A percentile compares a stretch with the other conserved stretches of the same genome.
phyloP scores from a whole-genome alignment of 2,113 vertebrate species.

The Bostrychus sinensis region DNA sequence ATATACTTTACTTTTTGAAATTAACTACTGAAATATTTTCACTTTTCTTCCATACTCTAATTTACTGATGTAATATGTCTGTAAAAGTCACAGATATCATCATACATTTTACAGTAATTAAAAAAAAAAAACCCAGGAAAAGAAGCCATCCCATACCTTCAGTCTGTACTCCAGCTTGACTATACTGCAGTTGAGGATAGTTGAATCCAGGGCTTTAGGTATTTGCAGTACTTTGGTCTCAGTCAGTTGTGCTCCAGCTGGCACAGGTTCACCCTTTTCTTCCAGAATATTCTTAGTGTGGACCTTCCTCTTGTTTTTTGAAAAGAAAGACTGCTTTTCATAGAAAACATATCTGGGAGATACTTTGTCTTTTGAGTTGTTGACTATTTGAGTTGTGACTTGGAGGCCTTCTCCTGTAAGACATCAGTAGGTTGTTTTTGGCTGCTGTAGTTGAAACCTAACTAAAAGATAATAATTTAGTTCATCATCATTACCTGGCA shows the following conservation, averaged over 20 bases:
- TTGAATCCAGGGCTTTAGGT: neutral
- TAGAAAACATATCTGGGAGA: slow-evolving; percentile 5
- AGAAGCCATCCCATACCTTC: neutral
- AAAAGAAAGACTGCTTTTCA: slow-evolving; percentile 1
- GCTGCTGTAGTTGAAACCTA: neutral
- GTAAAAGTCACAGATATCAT: no score
- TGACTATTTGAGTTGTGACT: slow-evolving; percentile 6
- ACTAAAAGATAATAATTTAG: neutral
- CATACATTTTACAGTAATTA: no score
- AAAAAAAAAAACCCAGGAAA: no score
- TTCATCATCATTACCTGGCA: neutral
- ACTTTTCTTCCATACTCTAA: no score
- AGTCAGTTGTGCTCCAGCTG: neutral
- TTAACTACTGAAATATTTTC: no score
- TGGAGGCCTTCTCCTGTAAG: neutral
- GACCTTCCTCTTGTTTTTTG: slow-evolving; percentile 1
- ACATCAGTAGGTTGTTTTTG: neutral
- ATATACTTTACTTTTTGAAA: no score
- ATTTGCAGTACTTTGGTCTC: slow-evolving; percentile 1
- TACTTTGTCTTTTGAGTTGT: slow-evolving; percentile 1
- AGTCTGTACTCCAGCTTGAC: slow-evolving; percentile 1
- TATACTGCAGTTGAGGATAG: neutral
- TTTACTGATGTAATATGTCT: no score
- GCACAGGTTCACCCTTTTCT: neutral
- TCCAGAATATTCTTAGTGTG: neutral